Evolutionary conservation across 2,888 invertebrate species (phyloP).

Genomic region (Exocentrus adspersus): DNA sequence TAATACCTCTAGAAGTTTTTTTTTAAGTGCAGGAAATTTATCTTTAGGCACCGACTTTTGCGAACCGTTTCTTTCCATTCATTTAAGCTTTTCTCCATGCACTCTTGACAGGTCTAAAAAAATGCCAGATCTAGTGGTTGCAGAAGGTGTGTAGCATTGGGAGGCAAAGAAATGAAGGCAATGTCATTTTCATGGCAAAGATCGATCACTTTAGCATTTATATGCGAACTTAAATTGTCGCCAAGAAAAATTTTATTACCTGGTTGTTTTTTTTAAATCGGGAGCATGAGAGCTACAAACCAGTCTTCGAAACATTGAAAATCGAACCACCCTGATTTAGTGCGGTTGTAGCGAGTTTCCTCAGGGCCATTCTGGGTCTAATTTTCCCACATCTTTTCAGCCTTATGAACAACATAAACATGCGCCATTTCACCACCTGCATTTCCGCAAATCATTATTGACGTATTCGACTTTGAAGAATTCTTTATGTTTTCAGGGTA

Average conservation of each 20-base stretch:
- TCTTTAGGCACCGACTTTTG: no score
- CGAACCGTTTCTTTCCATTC: no score
- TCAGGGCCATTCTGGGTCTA: slow-evolving; percentile 52
- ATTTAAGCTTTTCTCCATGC: no score
- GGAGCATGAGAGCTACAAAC: background rate
- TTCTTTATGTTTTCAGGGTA: slow-evolving; percentile 50
- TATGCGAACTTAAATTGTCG: slow-evolving; percentile 36
- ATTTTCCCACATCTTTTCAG: slow-evolving; percentile 49
- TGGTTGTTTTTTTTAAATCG: background rate
- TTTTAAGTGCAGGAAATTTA: no score
- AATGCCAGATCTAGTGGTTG: slow-evolving; percentile 17
- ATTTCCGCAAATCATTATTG: slow-evolving; percentile 49
- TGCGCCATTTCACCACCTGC: slow-evolving; percentile 48
- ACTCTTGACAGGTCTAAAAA: no score
- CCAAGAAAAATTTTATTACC: slow-evolving; percentile 34
- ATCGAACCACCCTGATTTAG: slow-evolving; percentile 43
- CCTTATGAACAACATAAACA: slow-evolving; percentile 50
- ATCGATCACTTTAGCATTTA: slow-evolving; percentile 33
- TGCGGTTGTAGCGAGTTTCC: slow-evolving; percentile 53
- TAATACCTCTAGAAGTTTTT: no score
- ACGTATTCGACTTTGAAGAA: slow-evolving; percentile 47
- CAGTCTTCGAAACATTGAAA: slow-evolving; percentile 32
- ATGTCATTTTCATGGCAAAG: no score
- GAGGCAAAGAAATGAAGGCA: no score
- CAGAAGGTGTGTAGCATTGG: slow-evolving; percentile 23